Base-by-base conservation (phyloP, 2,113 vertebrate genomes). In the Pogona vitticeps region DNA sequence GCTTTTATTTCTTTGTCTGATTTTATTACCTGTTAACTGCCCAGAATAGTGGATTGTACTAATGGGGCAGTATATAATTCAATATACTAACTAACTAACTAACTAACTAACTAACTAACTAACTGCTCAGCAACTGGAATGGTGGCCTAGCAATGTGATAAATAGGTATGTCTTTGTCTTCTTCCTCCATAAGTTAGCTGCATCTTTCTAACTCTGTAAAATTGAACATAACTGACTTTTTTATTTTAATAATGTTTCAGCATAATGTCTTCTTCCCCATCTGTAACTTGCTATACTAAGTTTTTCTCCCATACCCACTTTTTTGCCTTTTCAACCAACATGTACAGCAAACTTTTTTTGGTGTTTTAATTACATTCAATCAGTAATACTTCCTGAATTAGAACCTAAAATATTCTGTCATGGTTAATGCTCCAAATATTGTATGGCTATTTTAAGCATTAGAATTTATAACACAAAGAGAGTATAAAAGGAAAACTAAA, bases 351-450 rank as follows among this genome's bases (percentile, higher is more conserved):
- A 28, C 56, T 38, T 6, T 76, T 59, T 40, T 3, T 15, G 20
- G 20, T 63, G 46, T 6, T 84, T 86, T 73, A 78, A 6, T 28
- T 89, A 26, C 6, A 38, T 87, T 71, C 81, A 86, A 63, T 56
- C 36, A 68, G 1, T 76, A 87, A 72, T 80, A 87, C 68, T 83
- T 36, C 80, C 76, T 82, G 85, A 67, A 84, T 88, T 80, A 1
- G 68, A 80, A 87, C 40, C 52, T 70, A 52, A 92, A 89, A 63
- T 89, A 86, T 88, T 85, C 56, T 18, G 75, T 79, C 80, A 58
- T 79, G 33, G 38, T 31, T 71, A 84, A 88, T 81, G 83, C 2
- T 56, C 52, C 56, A 83, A 92, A 85, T 88, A 58, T 68, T 84
- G 89, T 46, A 21, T 21, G 72, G 6, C 28, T 89, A 77, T 90